Evolutionary conservation across 2,888 invertebrate species (phyloP).

Genomic region (Cryptosula pallasiana): DNA sequence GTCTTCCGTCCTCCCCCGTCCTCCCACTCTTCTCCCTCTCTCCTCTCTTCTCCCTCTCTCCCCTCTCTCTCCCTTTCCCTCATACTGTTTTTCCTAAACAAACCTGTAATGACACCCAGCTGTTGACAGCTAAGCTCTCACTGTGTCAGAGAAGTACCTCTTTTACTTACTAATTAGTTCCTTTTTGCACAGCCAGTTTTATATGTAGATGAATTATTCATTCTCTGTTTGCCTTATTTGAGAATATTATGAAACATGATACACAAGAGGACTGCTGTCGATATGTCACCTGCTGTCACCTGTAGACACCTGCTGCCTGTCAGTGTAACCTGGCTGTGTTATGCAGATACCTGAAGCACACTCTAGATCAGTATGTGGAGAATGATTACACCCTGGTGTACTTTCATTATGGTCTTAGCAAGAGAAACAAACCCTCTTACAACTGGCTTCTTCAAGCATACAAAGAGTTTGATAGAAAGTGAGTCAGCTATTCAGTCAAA

Average conservation of each 20-base stretch:
- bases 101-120: no score
- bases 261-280: no score
- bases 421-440: conserved; percentile 90
- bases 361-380: conserved; percentile 93
- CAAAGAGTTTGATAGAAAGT: conserved; percentile 89
- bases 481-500: no score
- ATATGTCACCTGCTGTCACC: no score
- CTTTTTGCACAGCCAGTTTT: no score
- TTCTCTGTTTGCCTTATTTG: conserved; percentile 52
- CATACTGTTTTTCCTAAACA: no score
- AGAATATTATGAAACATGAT: no score
- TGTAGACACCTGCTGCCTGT: neutral
- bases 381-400: conserved; percentile 97
- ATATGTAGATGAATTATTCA: no score
- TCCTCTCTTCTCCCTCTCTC: conserved; percentile 53
- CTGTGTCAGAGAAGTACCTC: no score
- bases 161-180: no score
- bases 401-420: conserved; percentile 91
- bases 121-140: no score
- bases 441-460: conserved; percentile 96
- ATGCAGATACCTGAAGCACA: conserved; percentile 80
- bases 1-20: conserved; percentile 57
- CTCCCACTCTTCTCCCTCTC: conserved; percentile 54
- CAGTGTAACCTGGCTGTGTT: neutral
- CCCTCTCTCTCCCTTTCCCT: conserved; percentile 53